Evolutionary conservation across 2,113 vertebrate species (phyloP).

Genomic region (Piprites chloris): DNA sequence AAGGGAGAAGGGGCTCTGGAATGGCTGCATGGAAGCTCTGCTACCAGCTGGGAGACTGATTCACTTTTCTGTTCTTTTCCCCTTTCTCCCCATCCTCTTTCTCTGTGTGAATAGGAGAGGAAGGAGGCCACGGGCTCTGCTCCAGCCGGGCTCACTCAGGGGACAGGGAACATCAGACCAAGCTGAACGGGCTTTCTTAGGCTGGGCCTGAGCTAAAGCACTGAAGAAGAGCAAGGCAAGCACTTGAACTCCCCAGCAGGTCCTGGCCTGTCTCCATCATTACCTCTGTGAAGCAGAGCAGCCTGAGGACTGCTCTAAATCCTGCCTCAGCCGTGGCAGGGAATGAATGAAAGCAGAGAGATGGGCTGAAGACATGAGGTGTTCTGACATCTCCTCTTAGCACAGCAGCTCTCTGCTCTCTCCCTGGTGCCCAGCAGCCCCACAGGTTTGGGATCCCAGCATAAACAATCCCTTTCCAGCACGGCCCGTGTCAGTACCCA

Average conservation of each 20-base stretch:
- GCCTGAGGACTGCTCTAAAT: neutral
- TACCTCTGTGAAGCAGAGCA: neutral
- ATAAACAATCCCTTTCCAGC: neutral
- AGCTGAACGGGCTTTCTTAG: neutral
- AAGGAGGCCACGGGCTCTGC: neutral
- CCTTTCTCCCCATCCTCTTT: neutral
- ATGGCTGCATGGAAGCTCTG: neutral
- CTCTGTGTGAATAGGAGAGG: neutral
- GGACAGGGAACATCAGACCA: neutral
- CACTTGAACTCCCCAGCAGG: neutral
- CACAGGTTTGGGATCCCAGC: neutral
- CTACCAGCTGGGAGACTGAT: conserved; percentile 48
- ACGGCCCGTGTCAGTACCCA: neutral
- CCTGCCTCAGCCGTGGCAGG: neutral
- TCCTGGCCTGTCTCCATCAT: neutral
- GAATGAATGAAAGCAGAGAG: neutral
- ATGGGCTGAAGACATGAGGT: neutral
- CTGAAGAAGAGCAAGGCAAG: neutral
- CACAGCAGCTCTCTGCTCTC: neutral
- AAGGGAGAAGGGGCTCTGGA: neutral
- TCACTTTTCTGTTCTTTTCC: neutral
- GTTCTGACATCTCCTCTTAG: neutral
- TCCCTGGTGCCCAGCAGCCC: neutral
- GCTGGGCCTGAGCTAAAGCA: neutral
- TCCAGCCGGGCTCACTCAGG: neutral